A percentile compares a stretch with the other conserved stretches of the same genome.
phyloP scores from a whole-genome alignment of 2,113 vertebrate genomes.

The Chrysemys picta region DNA sequence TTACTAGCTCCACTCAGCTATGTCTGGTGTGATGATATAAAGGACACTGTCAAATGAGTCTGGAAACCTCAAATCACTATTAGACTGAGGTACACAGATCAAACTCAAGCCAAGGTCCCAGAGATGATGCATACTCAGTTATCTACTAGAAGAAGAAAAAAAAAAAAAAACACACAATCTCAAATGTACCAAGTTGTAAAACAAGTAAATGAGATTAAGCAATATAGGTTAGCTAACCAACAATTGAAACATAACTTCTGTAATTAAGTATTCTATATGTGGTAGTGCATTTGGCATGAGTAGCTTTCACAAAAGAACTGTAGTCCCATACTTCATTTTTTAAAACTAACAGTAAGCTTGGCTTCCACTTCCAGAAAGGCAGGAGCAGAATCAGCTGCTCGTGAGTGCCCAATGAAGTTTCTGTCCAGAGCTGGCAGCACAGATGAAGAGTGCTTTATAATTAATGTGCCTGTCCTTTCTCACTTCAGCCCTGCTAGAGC shows the following conservation, averaged over 20 bases:
- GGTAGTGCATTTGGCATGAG: background rate
- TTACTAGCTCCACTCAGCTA: background rate
- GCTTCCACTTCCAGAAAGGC: slow-evolving; percentile 34
- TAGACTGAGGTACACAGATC: slow-evolving; percentile 38
- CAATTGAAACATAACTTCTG: slow-evolving; percentile 76
- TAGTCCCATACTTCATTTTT: slow-evolving; percentile 10
- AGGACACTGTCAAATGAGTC: background rate
- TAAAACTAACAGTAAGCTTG: slow-evolving; percentile 44
- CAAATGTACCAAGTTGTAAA: slow-evolving; percentile 80
- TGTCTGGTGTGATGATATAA: slow-evolving; percentile 53
- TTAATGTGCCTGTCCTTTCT: slow-evolving; percentile 32
- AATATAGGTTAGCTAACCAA: slow-evolving; percentile 73
- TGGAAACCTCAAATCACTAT: too few species aligned
- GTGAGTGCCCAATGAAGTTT: background rate
- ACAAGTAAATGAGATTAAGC: slow-evolving; percentile 77
- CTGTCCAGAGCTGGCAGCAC: slow-evolving; percentile 16
- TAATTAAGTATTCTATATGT: slow-evolving; percentile 75
- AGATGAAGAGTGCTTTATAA: slow-evolving; percentile 32
- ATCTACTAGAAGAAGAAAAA: slow-evolving; percentile 60
- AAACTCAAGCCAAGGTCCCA: slow-evolving; percentile 59
- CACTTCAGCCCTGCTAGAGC: background rate
- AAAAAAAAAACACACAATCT: slow-evolving; percentile 50
- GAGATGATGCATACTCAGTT: slow-evolving; percentile 72
- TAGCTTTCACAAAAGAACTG: slow-evolving; percentile 26
- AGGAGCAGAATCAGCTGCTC: slow-evolving; percentile 28